Percentiles rank a stretch among this genome's conserved stretches.
phyloP scores from a whole-genome alignment of 2,888 invertebrate species.

The Cataglyphis albicans region DNA sequence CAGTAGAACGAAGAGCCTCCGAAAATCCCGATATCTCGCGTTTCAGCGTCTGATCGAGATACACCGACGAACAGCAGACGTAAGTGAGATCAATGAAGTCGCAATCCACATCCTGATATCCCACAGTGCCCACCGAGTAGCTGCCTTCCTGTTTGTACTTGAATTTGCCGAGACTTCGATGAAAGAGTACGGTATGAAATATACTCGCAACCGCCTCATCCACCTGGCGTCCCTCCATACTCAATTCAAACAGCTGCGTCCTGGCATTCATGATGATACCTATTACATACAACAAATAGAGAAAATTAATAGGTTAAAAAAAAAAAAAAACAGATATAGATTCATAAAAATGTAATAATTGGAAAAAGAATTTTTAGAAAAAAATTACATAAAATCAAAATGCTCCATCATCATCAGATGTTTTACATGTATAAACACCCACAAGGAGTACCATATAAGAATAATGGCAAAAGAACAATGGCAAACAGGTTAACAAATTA shows the following conservation, averaged over 20 bases:
- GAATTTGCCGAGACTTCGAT: slow-evolving; percentile 96
- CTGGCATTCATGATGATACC: slow-evolving; percentile 91
- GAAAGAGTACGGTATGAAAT: slow-evolving; percentile 96
- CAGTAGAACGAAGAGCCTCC: slow-evolving; percentile 91
- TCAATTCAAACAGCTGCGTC: slow-evolving; percentile 92
- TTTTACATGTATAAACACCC: neutral
- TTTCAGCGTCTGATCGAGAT: slow-evolving; percentile 90
- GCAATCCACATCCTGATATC: slow-evolving; percentile 98
- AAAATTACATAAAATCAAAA: neutral
- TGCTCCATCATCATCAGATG: neutral
- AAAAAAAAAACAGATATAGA: neutral
- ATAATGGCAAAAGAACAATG: neutral
- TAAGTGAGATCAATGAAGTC: slow-evolving; percentile 99
- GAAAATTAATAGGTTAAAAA: neutral
- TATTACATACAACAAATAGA: slow-evolving; percentile 3
- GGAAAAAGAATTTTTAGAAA: neutral
- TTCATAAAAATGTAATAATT: neutral
- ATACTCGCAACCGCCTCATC: slow-evolving; percentile 96
- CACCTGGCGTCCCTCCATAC: slow-evolving; percentile 96
- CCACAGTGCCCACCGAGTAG: slow-evolving; percentile 98
- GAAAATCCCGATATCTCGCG: slow-evolving; percentile 93
- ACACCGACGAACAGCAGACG: slow-evolving; percentile 96
- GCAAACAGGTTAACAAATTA: neutral
- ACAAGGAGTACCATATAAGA: neutral
- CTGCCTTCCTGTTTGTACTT: slow-evolving; percentile 97